phyloP scores from a whole-genome alignment of 2,113 vertebrate species.

The Takifugu flavidus region DNA sequence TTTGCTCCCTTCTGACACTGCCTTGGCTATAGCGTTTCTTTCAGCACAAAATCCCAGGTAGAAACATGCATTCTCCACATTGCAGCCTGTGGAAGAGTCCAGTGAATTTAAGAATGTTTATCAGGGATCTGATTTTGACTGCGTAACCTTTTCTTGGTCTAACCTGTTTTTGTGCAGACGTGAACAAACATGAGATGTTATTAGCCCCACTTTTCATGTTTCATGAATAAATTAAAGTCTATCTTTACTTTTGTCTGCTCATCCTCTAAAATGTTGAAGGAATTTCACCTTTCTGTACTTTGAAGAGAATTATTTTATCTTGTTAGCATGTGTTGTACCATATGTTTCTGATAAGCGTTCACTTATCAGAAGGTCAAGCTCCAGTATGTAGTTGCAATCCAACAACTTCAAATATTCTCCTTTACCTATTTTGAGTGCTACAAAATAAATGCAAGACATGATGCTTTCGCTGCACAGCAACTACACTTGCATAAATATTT shows the following conservation, averaged over 20 bases:
- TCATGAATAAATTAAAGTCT: too few relatives aligned
- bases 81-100: constrained; percentile 80
- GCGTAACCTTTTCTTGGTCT: background rate
- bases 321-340: too few relatives aligned
- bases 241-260: too few relatives aligned
- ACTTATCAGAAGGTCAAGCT: too few relatives aligned
- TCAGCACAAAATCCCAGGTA: constrained; percentile 85
- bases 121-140: background rate
- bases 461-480: background rate
- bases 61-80: constrained; percentile 85
- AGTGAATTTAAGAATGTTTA: background rate
- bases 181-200: background rate
- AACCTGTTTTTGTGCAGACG: background rate
- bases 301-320: too few relatives aligned
- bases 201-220: too few relatives aligned
- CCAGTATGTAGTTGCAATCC: too few relatives aligned
- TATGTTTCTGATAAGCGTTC: too few relatives aligned
- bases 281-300: too few relatives aligned
- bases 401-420: too few relatives aligned
- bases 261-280: too few relatives aligned
- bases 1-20: constrained; percentile 83
- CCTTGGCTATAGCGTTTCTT: constrained; percentile 82
- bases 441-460: background rate
- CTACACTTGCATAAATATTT: background rate
- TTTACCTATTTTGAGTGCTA: too few relatives aligned